These are phyloP conservation scores for Microchirus variegatus DNA, from an alignment of 2,797 vertebrate species.

Conservation along the genomic window DNA sequence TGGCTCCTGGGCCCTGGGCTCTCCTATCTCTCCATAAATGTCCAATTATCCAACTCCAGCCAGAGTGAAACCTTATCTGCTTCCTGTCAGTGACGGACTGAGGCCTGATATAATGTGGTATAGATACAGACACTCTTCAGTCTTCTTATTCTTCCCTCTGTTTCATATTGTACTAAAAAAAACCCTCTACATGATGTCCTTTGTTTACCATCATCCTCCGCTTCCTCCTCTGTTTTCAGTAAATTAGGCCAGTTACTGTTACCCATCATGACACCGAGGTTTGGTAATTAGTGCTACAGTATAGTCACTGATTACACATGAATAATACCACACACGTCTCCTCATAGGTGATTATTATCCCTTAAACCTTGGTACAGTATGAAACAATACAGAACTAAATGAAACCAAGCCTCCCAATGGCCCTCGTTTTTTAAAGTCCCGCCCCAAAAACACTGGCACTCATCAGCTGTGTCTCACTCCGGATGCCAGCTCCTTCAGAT, in stretches of 20 bases:
- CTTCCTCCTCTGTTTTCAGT: constrained; percentile 2
- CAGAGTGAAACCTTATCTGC: constrained; percentile 76
- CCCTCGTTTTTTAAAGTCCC: neutral
- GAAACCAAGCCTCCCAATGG: too few species aligned
- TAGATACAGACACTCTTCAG: constrained; percentile 61
- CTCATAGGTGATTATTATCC: constrained; percentile 47
- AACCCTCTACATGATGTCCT: constrained; percentile 30
- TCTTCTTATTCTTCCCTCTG: constrained; percentile 17
- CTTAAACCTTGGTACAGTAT: constrained; percentile 27
- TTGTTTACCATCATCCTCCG: constrained; percentile 28
- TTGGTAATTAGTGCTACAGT: constrained; percentile 48
- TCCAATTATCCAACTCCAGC: constrained; percentile 80
- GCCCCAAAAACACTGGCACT: neutral
- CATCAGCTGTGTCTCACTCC: too few species aligned
- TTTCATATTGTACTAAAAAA: constrained; percentile 28
- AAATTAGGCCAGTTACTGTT: constrained; percentile 39
- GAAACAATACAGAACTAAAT: neutral
- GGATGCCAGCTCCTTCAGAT: neutral
- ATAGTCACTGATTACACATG: constrained; percentile 45
- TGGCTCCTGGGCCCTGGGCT: constrained; percentile 73
- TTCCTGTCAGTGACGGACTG: constrained; percentile 72
- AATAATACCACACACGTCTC: constrained; percentile 47
- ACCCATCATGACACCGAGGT: constrained; percentile 14
- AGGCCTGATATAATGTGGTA: constrained; percentile 57
- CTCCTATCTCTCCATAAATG: constrained; percentile 79